Evolutionary conservation across 2,113 vertebrate genomes (phyloP), one percentile per base, ranked within the genome.

Genomic region (Pungitius pungitius): DNA sequence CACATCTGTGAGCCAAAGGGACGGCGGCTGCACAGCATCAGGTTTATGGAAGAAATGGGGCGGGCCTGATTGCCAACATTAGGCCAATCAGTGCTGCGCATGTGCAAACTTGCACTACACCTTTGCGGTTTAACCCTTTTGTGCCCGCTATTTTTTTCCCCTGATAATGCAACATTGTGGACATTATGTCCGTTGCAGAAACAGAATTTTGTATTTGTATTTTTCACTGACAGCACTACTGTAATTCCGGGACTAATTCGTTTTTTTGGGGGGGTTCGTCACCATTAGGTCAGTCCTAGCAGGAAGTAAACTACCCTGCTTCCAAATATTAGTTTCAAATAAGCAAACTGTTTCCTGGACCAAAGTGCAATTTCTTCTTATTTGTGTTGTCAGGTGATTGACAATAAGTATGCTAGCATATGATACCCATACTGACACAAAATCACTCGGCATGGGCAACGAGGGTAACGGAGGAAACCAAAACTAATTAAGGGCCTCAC

Each of bases 401-500:
- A 76, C 73, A 82, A 71, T 51, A 67, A 77, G 62, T 33, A 52
- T 18, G 33, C 2, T 6, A 43, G 72, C 73, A 64, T 47, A 60
- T 49, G 69, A 72, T 37, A 27, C 43, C 61, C 57, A 77, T 62
- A 59, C 42, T 62, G 81, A 81, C 62, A 77, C 66, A 62, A 83
- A 73, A 84, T 79, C 61, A 35, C 80, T 78, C 43, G 58, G 81
- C 73, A 14, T 40, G 27, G 47, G 57, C 30, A 51, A 75, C 73
- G 80, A 77, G 33, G 33, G 33, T 7, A 35, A 59, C 59, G 71
- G 55, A 43, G 60, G 67, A 69, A 75, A 79, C 62, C 39, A 88
- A 80, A 85, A 81, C 75, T 78, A 85, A 88, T 88, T 76, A 84
- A 35, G 6, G 37, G 78, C 55, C 74, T 75, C 11, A 8, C 73